Evolutionary conservation across 2,888 invertebrate species (phyloP), one percentile per base, ranked within the genome.

Genomic region (Eumerus sabulonum): DNA sequence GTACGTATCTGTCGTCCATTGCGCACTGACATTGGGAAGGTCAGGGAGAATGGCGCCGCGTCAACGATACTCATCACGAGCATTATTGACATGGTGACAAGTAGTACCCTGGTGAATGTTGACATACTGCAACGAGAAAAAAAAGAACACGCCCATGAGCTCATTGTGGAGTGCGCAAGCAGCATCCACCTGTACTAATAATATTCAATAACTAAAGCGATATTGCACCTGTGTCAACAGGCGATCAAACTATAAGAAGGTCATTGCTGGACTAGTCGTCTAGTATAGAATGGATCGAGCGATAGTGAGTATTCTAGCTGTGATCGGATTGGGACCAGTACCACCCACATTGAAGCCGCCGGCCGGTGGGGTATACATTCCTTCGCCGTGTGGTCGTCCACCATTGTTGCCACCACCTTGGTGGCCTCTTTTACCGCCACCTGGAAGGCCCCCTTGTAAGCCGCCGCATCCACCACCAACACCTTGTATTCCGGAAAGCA

Each of bases 1-100:
- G 85, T 82, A 38, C 85, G 76, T 48, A 85, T 84, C 19, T 83
- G 82, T 3, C 84, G 82, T 27, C 84, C 84, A 57, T 83, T 84
- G 38, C 83, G 83, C 1, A 81, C 73, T 45, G 82, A 72, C 45
- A 76, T 82, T 56, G 82, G 82, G 50, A 83, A 79, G 27, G 83
- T 82, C 68, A 83, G 53, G 27, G 82, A 79, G 11, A 76, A 81
- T 14, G 83, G 83, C 9, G 83, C 83, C 60, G 82, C 82, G 44
- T 84, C 81, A 12, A 72, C 82, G 11, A 82, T 40, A 47, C 72
- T 82, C 13, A 83, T 27, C 1, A 81, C 42, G 48, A 83, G 50
- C 16, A 74, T 14, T 57, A 82, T 64, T 51, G 77, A 67, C 51
- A 81, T 68, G 5, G 82, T 14, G 5, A 76, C 48, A 27, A 71